phyloP scores from a whole-genome alignment of 2,797 vertebrate genomes.

The Cryptoprocta ferox region DNA sequence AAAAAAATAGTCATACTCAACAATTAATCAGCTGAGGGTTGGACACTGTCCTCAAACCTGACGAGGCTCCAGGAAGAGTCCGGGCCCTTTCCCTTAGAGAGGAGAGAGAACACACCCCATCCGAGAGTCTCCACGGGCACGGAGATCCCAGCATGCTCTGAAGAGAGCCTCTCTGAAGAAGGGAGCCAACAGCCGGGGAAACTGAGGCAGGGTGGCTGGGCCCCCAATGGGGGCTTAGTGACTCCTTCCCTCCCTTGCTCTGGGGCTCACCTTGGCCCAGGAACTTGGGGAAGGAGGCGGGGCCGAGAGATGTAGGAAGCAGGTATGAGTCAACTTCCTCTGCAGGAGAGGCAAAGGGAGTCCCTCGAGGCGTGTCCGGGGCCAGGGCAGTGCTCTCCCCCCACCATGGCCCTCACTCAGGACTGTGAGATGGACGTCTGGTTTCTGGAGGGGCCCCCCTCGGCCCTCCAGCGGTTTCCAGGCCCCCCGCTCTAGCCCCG shows the following conservation, averaged over 20 bases:
- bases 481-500: background rate
- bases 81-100: background rate
- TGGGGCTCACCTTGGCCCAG: background rate
- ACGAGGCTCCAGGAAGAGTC: background rate
- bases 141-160: background rate
- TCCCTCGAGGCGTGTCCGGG: background rate
- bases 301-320: rapidly evolving
- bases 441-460: background rate
- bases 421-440: background rate
- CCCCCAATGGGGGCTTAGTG: background rate
- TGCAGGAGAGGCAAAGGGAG: background rate
- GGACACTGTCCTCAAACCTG: background rate
- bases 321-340: background rate
- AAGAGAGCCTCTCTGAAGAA: background rate
- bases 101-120: background rate
- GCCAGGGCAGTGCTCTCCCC: background rate
- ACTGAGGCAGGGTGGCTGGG: background rate
- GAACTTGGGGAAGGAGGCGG: rapidly evolving
- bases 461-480: background rate
- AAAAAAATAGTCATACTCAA: background rate
- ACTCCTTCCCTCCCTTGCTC: background rate
- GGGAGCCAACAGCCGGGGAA: background rate
- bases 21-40: background rate
- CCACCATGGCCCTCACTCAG: background rate
- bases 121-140: background rate